A percentile compares a stretch with the other conserved stretches of the same genome.
These are phyloP conservation scores for Tyrophagus putrescentiae DNA, from an alignment of 1,140 invertebrate genomes.

Conservation along the genomic window DNA sequence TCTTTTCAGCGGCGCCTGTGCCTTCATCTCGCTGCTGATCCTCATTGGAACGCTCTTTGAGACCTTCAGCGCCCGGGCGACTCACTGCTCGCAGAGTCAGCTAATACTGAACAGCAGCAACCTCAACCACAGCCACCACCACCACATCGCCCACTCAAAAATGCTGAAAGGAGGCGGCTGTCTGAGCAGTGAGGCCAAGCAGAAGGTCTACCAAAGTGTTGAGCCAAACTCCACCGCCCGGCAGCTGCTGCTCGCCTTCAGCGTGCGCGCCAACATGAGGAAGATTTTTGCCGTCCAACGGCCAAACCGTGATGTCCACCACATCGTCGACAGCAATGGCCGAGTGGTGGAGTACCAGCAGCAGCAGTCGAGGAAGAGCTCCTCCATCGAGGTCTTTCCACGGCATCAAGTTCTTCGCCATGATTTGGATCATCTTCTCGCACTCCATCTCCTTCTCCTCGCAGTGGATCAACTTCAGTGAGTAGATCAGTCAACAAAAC, in stretches of 20 bases:
- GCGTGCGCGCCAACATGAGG: constrained; percentile 15
- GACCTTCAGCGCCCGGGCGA: neutral
- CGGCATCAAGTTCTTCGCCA: constrained; percentile 27
- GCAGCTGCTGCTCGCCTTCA: constrained; percentile 23
- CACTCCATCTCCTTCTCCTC: constrained; percentile 28
- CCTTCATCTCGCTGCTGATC: neutral
- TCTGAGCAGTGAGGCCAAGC: no score
- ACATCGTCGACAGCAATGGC: neutral
- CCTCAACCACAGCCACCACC: neutral
- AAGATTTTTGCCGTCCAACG: constrained; percentile 20
- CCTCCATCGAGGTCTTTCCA: constrained; percentile 25
- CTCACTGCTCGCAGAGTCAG: neutral
- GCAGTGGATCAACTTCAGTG: constrained; percentile 26
- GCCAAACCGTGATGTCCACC: neutral
- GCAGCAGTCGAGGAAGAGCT: constrained; percentile 3
- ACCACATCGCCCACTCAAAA: neutral
- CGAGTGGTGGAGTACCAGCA: neutral
- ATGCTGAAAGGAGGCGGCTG: neutral
- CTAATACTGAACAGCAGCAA: neutral
- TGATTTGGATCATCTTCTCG: constrained; percentile 28
- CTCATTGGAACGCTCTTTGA: neutral
- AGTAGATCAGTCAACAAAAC: constrained; percentile 18
- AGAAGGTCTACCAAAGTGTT: neutral
- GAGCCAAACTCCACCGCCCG: neutral
- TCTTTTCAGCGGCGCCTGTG: neutral